Evolutionary conservation across 2,888 invertebrate genomes (phyloP), one percentile per base, ranked within the genome.

Genomic region (Latheticus oryzae): DNA sequence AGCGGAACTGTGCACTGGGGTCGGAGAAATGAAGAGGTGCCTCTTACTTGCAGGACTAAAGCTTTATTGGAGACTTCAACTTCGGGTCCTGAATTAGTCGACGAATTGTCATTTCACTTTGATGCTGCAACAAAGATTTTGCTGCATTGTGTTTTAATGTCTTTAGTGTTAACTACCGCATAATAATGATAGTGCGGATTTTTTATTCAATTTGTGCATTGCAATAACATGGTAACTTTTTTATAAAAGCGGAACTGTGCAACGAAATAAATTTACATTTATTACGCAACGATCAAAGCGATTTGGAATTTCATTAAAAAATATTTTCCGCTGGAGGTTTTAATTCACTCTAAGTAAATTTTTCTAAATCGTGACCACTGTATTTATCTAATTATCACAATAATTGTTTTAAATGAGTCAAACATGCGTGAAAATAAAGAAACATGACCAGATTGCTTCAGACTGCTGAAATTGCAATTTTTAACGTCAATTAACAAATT

Each of bases 41-140:
- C 42, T 52, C 40, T 50, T 19, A 24, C 24, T 33, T 30, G 42
- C 40, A 12, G 42, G 26, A 33, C 9, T n/a, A n/a, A n/a, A n/a
- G 33, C 19, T 52, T 52, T 52, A 52, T 52, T 52, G 42, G 42
- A 26, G 56, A 35, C 56, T 56, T 56, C 50, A 56, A 56, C 42
- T 52, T 33, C 33, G 32, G 32, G 26, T 52, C 24, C 38, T 32
- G 17, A 16, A 38, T 50, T n/a, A n/a, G n/a, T 13, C 38, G 37
- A 38, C 50, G 37, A 38, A 50, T 50, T 33, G 35, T 48, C 35
- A 35, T 33, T 48, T 48, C n/a, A n/a, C n/a, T n/a, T n/a, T n/a
- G n/a, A n/a, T n/a, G n/a, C n/a, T n/a, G n/a, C n/a, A n/a, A n/a
- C n/a, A n/a, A n/a, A n/a, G n/a, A n/a, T n/a, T n/a, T n/a, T n/a